These are phyloP conservation scores for Melanotaenia parkinsoni DNA, from an alignment of 2,797 vertebrate species.

Conservation along the genomic window DNA sequence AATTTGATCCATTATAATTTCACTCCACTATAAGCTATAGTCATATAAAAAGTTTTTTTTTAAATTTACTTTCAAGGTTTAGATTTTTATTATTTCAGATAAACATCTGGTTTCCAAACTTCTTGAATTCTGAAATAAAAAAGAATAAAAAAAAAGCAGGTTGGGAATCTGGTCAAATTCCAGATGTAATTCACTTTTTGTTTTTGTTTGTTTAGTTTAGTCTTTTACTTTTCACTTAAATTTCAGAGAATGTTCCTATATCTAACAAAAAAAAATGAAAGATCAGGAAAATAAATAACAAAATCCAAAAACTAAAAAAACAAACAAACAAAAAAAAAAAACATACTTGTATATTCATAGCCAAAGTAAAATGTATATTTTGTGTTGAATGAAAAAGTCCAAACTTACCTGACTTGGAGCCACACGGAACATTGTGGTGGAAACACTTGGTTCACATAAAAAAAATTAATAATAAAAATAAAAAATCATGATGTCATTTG, in stretches of 20 bases:
- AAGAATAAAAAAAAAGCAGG: not conserved
- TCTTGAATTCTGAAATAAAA: not conserved
- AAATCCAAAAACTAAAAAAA: not conserved
- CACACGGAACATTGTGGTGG: not conserved
- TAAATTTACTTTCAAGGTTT: not conserved
- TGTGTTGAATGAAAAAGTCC: not conserved
- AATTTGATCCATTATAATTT: not conserved
- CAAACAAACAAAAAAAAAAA: not conserved
- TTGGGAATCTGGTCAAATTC: not conserved
- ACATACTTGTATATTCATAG: not conserved
- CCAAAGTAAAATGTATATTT: not conserved
- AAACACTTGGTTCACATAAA: not conserved
- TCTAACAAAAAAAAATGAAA: not conserved
- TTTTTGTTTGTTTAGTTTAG: too few species aligned
- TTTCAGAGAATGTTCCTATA: not conserved
- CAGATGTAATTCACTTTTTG: not conserved
- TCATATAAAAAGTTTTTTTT: not conserved
- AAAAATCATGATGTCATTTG: not conserved
- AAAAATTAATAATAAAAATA: not conserved
- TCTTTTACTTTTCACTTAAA: too few species aligned
- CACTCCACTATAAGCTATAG: not conserved
- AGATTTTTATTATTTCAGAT: not conserved
- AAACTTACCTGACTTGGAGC: not conserved
- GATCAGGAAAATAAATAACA: not conserved
- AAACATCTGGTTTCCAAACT: not conserved